A percentile compares a stretch with the other conserved stretches of the same genome.
Evolutionary conservation across 2,888 invertebrate genomes (phyloP).

Genomic region (Agrenia bidenticulata): DNA sequence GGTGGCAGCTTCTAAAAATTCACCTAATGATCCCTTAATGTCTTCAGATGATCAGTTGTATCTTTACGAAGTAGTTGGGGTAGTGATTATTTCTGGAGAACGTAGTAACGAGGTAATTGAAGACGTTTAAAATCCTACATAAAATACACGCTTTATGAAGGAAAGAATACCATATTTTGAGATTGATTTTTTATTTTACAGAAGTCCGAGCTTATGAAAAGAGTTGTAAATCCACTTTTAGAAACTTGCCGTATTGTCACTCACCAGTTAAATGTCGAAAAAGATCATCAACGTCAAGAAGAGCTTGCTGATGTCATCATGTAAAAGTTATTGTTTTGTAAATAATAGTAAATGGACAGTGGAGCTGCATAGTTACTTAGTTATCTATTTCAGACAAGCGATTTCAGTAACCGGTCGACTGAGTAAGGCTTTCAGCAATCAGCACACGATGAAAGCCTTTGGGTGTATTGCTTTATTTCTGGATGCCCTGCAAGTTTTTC

Average conservation of each 20-base stretch:
- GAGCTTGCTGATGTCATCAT: constrained; percentile 53
- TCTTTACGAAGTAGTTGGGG: constrained; percentile 62
- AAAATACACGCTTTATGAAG: too few relatives aligned
- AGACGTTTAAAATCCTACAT: neutral
- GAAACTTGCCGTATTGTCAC: constrained; percentile 57
- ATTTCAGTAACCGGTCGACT: constrained; percentile 62
- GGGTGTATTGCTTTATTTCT: constrained; percentile 60
- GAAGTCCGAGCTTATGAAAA: constrained; percentile 58
- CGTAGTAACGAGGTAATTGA: constrained; percentile 57
- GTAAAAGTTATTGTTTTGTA: too few relatives aligned
- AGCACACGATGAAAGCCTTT: constrained; percentile 60
- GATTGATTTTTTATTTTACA: constrained; percentile 49
- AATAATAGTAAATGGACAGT: neutral
- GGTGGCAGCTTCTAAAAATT: constrained; percentile 56
- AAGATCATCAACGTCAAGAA: constrained; percentile 40
- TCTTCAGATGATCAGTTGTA: constrained; percentile 62
- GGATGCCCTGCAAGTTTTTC: constrained; percentile 60
- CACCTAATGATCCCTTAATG: constrained; percentile 54
- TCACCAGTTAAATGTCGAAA: constrained; percentile 54
- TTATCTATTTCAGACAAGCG: constrained; percentile 56
- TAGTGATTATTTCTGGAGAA: constrained; percentile 60
- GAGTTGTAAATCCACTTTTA: constrained; percentile 59
- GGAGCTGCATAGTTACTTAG: too few relatives aligned
- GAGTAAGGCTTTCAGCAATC: constrained; percentile 63
- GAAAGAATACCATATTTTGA: neutral